Conservation (phyloP, 2,888 invertebrate genomes). For the Alentia gelatinosa region DNA sequence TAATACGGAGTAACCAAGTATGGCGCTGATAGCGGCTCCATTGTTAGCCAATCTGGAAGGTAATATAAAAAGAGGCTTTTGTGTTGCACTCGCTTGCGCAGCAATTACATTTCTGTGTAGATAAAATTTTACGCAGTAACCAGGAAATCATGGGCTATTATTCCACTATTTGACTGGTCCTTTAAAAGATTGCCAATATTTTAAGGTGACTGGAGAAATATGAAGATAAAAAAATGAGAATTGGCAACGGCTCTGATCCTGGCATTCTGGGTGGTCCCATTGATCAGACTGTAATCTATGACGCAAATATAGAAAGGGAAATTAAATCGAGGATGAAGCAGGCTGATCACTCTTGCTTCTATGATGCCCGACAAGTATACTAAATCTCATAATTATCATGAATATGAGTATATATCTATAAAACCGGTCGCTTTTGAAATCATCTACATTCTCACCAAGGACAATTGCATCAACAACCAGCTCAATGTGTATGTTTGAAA, state of each 20-base stretch:
- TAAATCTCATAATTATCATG: no score
- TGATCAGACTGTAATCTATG: background rate
- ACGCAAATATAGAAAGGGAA: background rate
- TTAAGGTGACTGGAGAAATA: background rate
- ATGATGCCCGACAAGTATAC: no score
- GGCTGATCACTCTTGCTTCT: no score
- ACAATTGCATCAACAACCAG: no score
- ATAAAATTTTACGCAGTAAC: slow-evolving; percentile 21
- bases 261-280: background rate
- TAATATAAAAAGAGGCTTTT: slow-evolving; percentile 7
- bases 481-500: no score
- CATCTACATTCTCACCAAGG: no score
- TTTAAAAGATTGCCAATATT: slow-evolving; percentile 25
- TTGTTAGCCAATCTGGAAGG: slow-evolving; percentile 30
- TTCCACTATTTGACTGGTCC: background rate
- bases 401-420: no score
- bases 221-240: slow-evolving; percentile 3
- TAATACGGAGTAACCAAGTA: slow-evolving; percentile 32
- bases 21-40: slow-evolving; percentile 4
- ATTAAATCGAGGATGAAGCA: no score
- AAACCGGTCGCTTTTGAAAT: no score
- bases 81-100: background rate
- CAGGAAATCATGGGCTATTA: background rate
- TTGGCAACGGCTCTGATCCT: background rate
- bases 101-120: slow-evolving; percentile 33